A percentile compares a stretch with the other conserved stretches of the same genome.
Conservation (phyloP, 2,113 vertebrate species). For the Carassius gibelio region DNA sequence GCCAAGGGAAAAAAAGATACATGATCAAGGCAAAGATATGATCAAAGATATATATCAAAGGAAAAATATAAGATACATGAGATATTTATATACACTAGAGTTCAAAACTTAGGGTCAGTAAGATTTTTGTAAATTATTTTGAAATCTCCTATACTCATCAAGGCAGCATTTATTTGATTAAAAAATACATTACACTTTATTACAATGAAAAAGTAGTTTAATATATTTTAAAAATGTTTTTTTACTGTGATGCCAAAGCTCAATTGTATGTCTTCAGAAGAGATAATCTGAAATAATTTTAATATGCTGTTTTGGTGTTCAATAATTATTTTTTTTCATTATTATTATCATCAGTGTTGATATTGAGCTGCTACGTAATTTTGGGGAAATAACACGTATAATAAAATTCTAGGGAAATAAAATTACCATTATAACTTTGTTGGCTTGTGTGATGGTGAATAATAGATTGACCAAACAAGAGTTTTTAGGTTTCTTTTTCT, state of each 20-base stretch:
- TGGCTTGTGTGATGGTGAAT: neutral
- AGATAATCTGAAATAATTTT: too few species aligned
- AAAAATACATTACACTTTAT: neutral
- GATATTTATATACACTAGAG: neutral
- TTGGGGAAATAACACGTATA: too few species aligned
- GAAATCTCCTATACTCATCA: neutral
- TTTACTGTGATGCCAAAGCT: too few species aligned
- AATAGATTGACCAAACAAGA: neutral
- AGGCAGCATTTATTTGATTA: neutral
- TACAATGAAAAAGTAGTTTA: too few species aligned
- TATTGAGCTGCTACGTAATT: too few species aligned
- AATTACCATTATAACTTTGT: neutral
- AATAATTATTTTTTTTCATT: too few species aligned
- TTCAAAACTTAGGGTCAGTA: neutral
- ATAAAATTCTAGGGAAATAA: neutral
- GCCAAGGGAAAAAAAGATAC: neutral
- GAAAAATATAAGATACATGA: neutral
- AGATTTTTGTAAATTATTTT: neutral
- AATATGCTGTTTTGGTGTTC: too few species aligned
- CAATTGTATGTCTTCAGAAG: too few species aligned
- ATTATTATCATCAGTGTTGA: too few species aligned
- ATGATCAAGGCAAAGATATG: neutral
- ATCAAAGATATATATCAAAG: neutral
- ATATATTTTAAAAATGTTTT: too few species aligned
- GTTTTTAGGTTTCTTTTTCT: neutral